Base-by-base conservation (phyloP, 2,113 vertebrate species). In the Haemorhous mexicanus region DNA sequence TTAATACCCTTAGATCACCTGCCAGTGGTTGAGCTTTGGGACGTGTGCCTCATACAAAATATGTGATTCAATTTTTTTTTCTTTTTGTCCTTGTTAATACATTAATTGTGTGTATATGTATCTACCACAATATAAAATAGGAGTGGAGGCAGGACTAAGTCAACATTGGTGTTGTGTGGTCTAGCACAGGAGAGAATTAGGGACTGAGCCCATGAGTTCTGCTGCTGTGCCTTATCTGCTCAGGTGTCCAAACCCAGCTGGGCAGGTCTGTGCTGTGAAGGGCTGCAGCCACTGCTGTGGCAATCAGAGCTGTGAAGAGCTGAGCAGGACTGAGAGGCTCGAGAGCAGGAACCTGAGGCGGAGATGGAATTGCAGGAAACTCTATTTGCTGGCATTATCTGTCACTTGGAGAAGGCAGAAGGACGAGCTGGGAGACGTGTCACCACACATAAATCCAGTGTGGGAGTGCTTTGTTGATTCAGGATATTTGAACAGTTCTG, bases 241-340 rank as follows among this genome's bases (percentile, higher is more conserved):
- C 62, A 11, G 20, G 0, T 85, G 90, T 83, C 90, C 19, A 4
- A 56, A 73, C 91, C 91, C 86, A 89, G 59, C 84, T 19, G 22
- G 89, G 93, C 93, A 94, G 75, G 90, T 76, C 91, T 69, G 59
- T 24, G 63, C 75, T 50, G 43, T 17, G 67, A 55, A 13, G 7
- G 26, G 69, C 81, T 62, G 58, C 53, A 19, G 81, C 85, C 75
- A n/a, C 44, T 44, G 47, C 88, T 37, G 70, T 39, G 85, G 64
- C 75, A 73, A 84, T 95, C 83, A 46, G 37, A 95, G 85, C 88
- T 93, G 92, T 46, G 68, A 93, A 64, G 76, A 80, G 24, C 55
- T 16, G 1, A 6, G 37, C 4, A 37, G 82, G 63, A 41, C 43
- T 17, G 50, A n/a, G 50, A 73, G 16, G 9, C 50, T 56, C 5